phyloP scores from a whole-genome alignment of 2,888 invertebrate species.

The Cosmia pyralina region DNA sequence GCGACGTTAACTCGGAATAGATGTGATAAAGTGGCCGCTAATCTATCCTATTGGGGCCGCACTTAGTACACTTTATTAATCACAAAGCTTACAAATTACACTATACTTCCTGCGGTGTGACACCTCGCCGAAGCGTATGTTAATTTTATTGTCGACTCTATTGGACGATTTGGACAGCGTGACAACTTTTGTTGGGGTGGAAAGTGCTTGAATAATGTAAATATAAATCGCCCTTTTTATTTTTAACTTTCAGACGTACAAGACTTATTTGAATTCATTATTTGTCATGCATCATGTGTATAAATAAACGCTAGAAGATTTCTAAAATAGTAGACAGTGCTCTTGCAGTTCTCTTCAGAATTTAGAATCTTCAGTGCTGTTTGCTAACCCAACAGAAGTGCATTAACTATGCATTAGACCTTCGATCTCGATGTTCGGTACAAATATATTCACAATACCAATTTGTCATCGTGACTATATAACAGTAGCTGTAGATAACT shows the following conservation, averaged over 20 bases:
- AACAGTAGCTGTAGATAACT: slow-evolving; percentile 27
- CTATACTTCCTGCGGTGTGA: slow-evolving; percentile 88
- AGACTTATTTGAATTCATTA: slow-evolving; percentile 46
- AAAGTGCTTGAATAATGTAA: slow-evolving; percentile 75
- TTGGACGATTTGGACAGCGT: slow-evolving; percentile 85
- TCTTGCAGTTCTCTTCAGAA: slow-evolving; percentile 57
- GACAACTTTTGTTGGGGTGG: slow-evolving; percentile 83
- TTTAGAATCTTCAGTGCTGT: slow-evolving; percentile 62
- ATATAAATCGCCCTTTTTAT: slow-evolving; percentile 72
- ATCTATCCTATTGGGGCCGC: slow-evolving; percentile 90
- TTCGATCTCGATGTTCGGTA: slow-evolving; percentile 65
- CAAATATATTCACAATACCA: slow-evolving; percentile 66
- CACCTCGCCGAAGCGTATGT: slow-evolving; percentile 87
- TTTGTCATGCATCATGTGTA: slow-evolving; percentile 28
- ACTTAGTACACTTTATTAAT: slow-evolving; percentile 90
- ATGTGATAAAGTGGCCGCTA: slow-evolving; percentile 90
- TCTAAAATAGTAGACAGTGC: slow-evolving; percentile 54
- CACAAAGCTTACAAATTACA: slow-evolving; percentile 90
- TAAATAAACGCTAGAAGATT: slow-evolving; percentile 55
- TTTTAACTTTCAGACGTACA: slow-evolving; percentile 54
- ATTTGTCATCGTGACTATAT: slow-evolving; percentile 60
- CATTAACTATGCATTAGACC: slow-evolving; percentile 69
- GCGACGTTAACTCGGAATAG: slow-evolving; percentile 89
- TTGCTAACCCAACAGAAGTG: slow-evolving; percentile 66
- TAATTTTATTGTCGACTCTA: slow-evolving; percentile 88